Conservation (phyloP, 1,140 invertebrate species). For the Vanessa atalanta region DNA sequence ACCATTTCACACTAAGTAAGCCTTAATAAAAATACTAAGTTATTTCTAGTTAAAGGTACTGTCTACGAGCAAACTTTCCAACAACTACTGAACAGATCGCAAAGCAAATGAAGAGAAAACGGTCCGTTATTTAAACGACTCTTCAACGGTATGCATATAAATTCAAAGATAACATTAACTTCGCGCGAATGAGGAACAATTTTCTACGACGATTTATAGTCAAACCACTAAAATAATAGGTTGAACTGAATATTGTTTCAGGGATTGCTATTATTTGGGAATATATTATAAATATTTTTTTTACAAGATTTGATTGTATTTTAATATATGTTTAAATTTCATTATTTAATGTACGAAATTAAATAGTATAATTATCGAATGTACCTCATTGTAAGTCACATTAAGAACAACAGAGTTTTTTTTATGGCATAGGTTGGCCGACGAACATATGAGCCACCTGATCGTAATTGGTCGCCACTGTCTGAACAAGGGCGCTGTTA, state of each 20-base stretch:
- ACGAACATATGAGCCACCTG: no score
- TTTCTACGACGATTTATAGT: slow-evolving; percentile 36
- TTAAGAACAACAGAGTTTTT: no score
- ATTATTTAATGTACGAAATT: no score
- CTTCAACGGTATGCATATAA: slow-evolving; percentile 39
- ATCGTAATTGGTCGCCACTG: no score
- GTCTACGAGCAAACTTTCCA: slow-evolving; percentile 20
- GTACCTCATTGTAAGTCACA: no score
- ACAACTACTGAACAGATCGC: slow-evolving; percentile 24
- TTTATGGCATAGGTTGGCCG: no score
- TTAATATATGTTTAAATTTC: no score
- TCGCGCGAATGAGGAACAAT: slow-evolving; percentile 36
- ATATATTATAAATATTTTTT: neutral
- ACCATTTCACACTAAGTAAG: slow-evolving; percentile 1
- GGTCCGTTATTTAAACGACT: slow-evolving; percentile 31
- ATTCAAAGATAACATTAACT: slow-evolving; percentile 41
- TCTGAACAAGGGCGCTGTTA: no score
- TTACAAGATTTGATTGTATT: no score
- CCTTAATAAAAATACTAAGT: slow-evolving; percentile 3
- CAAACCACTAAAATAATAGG: slow-evolving; percentile 32
- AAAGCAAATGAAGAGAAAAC: slow-evolving; percentile 35
- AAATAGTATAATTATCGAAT: no score
- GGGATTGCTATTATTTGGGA: slow-evolving; percentile 22
- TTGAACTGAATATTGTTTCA: slow-evolving; percentile 27
- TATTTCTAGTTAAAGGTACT: neutral